Base-by-base conservation (phyloP, 2,113 vertebrate species). In the Psettodes erumei region DNA sequence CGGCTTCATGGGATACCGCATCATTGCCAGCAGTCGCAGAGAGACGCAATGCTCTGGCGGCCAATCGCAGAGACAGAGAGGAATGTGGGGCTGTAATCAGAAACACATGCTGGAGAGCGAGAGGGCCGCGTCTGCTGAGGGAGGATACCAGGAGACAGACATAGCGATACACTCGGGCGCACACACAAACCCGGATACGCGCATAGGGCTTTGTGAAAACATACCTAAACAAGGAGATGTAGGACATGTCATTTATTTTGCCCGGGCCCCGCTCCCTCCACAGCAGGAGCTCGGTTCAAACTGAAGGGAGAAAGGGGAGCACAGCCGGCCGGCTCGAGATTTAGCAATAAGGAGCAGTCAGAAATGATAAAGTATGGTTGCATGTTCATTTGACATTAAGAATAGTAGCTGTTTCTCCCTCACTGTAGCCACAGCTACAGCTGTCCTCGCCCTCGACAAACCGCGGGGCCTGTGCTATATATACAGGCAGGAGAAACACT, bases 91-190 rank as follows among this genome's bases (percentile, higher is more conserved):
- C n/a, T 11, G 73, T 91, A 90, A 93, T 92, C 55, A 60, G 63
- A 90, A 90, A 83, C 93, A 93, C 77, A 91, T 93, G 92, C 18
- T 30, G 58, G 42, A 7, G 68, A 87, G 88, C 82, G 89, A 73
- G 77, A 80, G 48, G 50, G 63, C 70, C 75, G 30, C 59, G 83
- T 87, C 75, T 82, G 79, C 13, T 8, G 79, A 68, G 83, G 81
- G 85, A 90, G 74, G 85, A 88, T 58, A 86, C 85, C 54, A 32
- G 50, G 74, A 90, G 81, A 84, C 85, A 88, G 79, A 79, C 77
- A 77, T 63, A 81, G 86, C 54, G 62, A 40, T n/a, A 37, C 78
- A 73, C 81, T 60, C 6, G 60, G 75, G 81, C 18, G n/a, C 71
- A 25, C 50, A 62, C 64, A 66, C 61, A 54, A n/a, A 51, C 71